Evolutionary conservation across 2,113 vertebrate species (phyloP), one percentile per base, ranked within the genome.

Genomic region (Aegotheles bennettii): DNA sequence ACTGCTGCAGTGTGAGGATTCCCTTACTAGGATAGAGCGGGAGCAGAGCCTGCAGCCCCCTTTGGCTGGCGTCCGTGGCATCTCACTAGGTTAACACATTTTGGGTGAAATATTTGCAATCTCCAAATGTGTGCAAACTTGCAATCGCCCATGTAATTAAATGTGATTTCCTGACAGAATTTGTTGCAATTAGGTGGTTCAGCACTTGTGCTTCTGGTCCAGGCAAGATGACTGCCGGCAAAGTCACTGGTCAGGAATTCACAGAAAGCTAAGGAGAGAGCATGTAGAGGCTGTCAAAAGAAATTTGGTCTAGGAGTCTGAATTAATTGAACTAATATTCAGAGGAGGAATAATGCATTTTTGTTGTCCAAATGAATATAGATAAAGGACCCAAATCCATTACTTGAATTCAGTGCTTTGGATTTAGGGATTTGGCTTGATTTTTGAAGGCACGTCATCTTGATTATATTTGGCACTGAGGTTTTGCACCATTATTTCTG

Each of bases 1-100:
- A 97, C 93, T 33, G 59, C 78, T 92, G 87, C 68, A 90, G 88
- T 92, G 93, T 96, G 96, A 97, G 93, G 93, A 94, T 96, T 97
- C 96, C 94, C 93, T 97, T 95, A 79, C 76, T 94, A 94, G 94
- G 89, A 91, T 89, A 63, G 29, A 78, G 88, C 4, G 2, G 80
- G 45, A 94, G 74, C 3, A 1, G 95, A 85, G 96, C 64, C 80
- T 78, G 50, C 81, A 92, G 54, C 75, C 89, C 88, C 67, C 78
- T 61, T 67, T 92, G 91, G 83, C 81, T 89, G 89, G 89, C 24
- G 23, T 93, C 94, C 9, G 24, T 50, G 86, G 63, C 81, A 88
- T 86, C 93, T 91, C 3, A 0, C 94, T 83, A 87, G 53, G 71
- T 70, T 93, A 87, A 94, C 5, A 2, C 9, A 3, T 61, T 70